Conservation (phyloP, 2,797 vertebrate genomes). For the Chrosomus eos region DNA sequence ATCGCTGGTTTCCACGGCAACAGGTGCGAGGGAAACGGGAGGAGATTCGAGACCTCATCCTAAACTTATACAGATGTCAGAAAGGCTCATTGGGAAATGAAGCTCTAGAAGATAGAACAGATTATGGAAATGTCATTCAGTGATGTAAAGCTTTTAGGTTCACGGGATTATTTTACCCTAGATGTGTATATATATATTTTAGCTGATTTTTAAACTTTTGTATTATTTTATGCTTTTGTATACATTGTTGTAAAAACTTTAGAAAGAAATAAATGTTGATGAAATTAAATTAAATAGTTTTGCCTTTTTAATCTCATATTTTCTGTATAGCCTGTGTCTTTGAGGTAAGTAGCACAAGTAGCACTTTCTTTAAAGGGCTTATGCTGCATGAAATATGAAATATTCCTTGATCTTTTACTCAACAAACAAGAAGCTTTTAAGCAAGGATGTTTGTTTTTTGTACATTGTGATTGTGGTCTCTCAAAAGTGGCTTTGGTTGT, state of each 20-base stretch:
- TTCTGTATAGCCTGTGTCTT: not conserved
- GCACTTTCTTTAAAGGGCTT: not conserved
- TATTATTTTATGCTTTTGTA: slow-evolving; percentile 53
- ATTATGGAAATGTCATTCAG: slow-evolving; percentile 28
- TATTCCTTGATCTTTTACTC: not conserved
- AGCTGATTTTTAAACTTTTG: slow-evolving; percentile 30
- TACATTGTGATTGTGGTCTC: not conserved
- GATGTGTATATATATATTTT: slow-evolving; percentile 56
- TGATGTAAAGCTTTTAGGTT: not conserved
- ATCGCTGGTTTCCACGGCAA: slow-evolving; percentile 91
- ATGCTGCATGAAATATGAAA: no score
- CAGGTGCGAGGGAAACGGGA: slow-evolving; percentile 91
- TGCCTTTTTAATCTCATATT: slow-evolving; percentile 2
- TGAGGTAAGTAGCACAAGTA: not conserved
- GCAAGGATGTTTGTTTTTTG: not conserved
- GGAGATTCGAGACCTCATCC: slow-evolving; percentile 90
- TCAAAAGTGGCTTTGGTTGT: slow-evolving; percentile 1
- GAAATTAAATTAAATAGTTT: not conserved
- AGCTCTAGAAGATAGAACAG: slow-evolving; percentile 44
- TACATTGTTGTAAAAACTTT: slow-evolving; percentile 39
- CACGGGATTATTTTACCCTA: not conserved
- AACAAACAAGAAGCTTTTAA: not conserved
- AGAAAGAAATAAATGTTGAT: slow-evolving; percentile 54
- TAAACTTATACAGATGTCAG: slow-evolving; percentile 87
- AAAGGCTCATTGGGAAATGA: slow-evolving; percentile 66